A percentile compares a stretch with the other conserved stretches of the same genome.
Conservation (phyloP, 1,140 invertebrate genomes). For the Agrypnia vestita region DNA sequence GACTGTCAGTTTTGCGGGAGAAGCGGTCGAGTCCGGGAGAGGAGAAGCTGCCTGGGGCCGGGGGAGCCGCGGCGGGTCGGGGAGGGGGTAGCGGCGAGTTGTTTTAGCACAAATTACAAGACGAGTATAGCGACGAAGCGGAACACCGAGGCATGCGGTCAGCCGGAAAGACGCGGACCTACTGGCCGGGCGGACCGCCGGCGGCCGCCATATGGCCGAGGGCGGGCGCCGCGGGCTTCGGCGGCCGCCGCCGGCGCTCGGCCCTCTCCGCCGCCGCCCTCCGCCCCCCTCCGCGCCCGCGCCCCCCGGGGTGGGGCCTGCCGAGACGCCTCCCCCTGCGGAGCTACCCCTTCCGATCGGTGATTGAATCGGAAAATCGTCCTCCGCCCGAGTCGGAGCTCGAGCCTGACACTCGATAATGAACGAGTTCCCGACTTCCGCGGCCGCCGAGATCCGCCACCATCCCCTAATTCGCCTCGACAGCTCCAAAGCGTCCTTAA, state of each 20-base stretch:
- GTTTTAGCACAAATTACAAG: slow-evolving; percentile 55
- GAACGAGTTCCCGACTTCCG: not conserved
- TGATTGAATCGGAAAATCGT: slow-evolving; percentile 43
- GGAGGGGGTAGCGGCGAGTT: slow-evolving; percentile 40
- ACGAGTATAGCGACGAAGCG: slow-evolving; percentile 70
- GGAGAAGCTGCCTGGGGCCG: slow-evolving; percentile 37
- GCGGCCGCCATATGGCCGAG: slow-evolving; percentile 62
- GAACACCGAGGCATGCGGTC: slow-evolving; percentile 74
- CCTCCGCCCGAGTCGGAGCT: not conserved
- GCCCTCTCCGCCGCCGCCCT: slow-evolving; percentile 30
- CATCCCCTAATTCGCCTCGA: too few species aligned
- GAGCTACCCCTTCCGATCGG: slow-evolving; percentile 34
- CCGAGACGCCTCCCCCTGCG: slow-evolving; percentile 49
- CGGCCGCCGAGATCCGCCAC: too few species aligned
- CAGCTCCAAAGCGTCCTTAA: too few species aligned
- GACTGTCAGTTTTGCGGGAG: slow-evolving; percentile 44
- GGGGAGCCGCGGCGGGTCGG: slow-evolving; percentile 29
- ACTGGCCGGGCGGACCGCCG: slow-evolving; percentile 70
- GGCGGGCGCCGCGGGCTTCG: slow-evolving; percentile 65
- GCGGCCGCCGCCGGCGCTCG: slow-evolving; percentile 66
- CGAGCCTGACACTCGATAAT: slow-evolving; percentile 30
- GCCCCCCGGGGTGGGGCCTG: slow-evolving; percentile 45
- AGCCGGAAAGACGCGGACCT: slow-evolving; percentile 75
- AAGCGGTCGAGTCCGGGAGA: slow-evolving; percentile 31
- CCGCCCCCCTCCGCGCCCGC: not conserved